These are phyloP conservation scores for Arvicola amphibius DNA, from an alignment of 2,797 vertebrate species.

Conservation along the genomic window DNA sequence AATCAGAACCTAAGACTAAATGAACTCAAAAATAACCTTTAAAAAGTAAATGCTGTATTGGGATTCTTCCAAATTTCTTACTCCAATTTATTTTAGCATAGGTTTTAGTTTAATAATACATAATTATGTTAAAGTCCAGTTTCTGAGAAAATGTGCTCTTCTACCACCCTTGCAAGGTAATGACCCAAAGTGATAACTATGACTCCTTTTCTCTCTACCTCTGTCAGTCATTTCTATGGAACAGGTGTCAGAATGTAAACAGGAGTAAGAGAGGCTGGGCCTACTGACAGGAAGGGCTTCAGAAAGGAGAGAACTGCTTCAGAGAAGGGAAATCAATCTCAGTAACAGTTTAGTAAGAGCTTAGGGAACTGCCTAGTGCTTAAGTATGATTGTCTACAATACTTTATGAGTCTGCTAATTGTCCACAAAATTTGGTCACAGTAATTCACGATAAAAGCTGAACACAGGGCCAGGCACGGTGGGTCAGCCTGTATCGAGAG, in stretches of 20 bases:
- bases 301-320: neutral
- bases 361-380: neutral
- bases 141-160: slow-evolving; percentile 29
- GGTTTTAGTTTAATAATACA: slow-evolving; percentile 23
- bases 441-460: slow-evolving; percentile 19
- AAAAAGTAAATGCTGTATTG: neutral
- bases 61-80: neutral
- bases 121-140: slow-evolving; percentile 8
- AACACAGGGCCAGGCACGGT: neutral
- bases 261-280: neutral
- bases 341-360: neutral
- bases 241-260: neutral
- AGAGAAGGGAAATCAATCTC: no score
- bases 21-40: neutral
- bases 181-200: slow-evolving; percentile 3
- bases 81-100: neutral
- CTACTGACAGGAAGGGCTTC: neutral
- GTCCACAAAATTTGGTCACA: slow-evolving; percentile 26
- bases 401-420: slow-evolving; percentile 18
- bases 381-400: neutral
- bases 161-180: neutral
- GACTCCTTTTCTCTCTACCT: neutral
- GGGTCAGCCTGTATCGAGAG: neutral
- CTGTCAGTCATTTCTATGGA: neutral
- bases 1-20: neutral